phyloP scores from a whole-genome alignment of 2,888 invertebrate genomes.

The Myopa tessellatipennis region DNA sequence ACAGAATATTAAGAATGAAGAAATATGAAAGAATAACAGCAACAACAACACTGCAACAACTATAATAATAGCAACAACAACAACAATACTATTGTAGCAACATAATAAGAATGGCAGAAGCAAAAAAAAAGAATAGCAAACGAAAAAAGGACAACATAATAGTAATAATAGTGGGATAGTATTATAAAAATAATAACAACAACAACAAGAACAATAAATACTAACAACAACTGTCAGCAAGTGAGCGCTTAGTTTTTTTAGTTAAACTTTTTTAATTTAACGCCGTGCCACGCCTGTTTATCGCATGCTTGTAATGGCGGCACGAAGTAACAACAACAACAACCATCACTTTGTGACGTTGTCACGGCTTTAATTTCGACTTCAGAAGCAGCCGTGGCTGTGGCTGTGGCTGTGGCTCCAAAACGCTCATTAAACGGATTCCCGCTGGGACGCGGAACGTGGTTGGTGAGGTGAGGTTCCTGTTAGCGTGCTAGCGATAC shows the following conservation, averaged over 20 bases:
- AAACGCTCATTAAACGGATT: conserved; percentile 44
- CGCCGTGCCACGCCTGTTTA: conserved; percentile 55
- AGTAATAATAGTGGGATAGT: too few relatives aligned
- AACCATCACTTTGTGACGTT: background rate
- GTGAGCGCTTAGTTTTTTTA: too few relatives aligned
- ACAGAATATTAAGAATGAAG: too few relatives aligned
- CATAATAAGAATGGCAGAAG: background rate
- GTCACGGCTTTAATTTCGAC: background rate
- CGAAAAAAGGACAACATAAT: background rate
- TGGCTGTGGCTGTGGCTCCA: conserved; percentile 32
- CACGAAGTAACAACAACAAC: background rate
- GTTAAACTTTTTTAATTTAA: conserved; percentile 34
- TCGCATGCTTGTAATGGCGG: conserved; percentile 51
- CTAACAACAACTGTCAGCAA: too few relatives aligned
- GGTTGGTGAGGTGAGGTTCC: background rate
- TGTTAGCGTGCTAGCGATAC: too few relatives aligned
- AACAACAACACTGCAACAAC: too few relatives aligned
- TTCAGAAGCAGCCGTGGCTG: background rate
- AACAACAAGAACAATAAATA: too few relatives aligned
- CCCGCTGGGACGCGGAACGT: conserved; percentile 57
- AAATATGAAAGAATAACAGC: too few relatives aligned
- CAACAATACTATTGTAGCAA: too few relatives aligned
- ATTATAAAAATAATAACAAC: too few relatives aligned
- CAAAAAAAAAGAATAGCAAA: background rate
- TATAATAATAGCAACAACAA: too few relatives aligned